A percentile compares a stretch with the other conserved stretches of the same genome.
phyloP scores from a whole-genome alignment of 2,113 vertebrate genomes.

The Protobothrops flavoviridis region DNA sequence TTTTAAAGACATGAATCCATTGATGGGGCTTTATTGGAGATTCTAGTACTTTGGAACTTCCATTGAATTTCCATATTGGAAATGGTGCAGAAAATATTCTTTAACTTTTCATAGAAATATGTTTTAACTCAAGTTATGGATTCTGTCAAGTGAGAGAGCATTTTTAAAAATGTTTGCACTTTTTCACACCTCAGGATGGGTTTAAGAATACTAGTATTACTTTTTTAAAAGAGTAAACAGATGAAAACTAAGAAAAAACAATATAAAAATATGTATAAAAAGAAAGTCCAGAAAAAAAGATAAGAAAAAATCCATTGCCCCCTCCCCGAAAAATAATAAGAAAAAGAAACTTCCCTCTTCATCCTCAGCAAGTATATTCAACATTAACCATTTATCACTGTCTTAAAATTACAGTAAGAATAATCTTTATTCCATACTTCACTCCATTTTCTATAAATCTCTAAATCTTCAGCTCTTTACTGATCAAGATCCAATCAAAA shows the following conservation, averaged over 20 bases:
- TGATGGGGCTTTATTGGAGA: not conserved
- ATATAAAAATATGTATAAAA: not conserved
- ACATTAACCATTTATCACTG: too few species aligned
- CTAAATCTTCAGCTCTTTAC: too few species aligned
- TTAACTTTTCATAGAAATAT: not conserved
- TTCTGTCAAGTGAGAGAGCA: not conserved
- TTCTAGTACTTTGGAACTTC: not conserved
- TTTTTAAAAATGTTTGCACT: not conserved
- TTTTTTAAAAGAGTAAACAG: not conserved
- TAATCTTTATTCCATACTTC: too few species aligned
- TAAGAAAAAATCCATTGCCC: too few species aligned
- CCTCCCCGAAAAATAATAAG: too few species aligned
- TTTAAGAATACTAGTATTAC: not conserved
- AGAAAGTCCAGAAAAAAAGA: too few species aligned
- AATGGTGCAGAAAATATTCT: not conserved
- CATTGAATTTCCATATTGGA: not conserved
- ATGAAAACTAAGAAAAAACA: not conserved
- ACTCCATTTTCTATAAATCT: too few species aligned
- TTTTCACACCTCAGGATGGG: not conserved
- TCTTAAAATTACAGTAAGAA: too few species aligned
- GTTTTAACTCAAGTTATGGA: not conserved
- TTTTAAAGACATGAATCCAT: not conserved
- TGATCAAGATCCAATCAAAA: too few species aligned
- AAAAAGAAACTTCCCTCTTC: too few species aligned
- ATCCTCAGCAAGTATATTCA: too few species aligned